Percentiles rank a stretch among this genome's conserved stretches.
Conservation (phyloP, 2,113 vertebrate genomes). For the Carassius auratus region DNA sequence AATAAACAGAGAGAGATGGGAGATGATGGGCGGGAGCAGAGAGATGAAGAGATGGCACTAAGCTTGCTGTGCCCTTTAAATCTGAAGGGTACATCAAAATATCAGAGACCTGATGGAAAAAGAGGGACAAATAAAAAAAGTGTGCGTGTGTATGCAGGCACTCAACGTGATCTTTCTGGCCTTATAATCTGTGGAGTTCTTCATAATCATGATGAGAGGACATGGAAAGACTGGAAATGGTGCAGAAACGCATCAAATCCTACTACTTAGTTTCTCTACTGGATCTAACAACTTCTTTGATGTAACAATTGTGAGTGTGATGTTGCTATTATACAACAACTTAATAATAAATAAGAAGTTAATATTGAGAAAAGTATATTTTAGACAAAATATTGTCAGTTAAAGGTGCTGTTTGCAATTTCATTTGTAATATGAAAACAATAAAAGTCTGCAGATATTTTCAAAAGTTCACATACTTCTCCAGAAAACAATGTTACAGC, state of each 20-base stretch:
- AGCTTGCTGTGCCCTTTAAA: constrained; percentile 46
- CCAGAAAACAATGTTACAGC: too few species aligned
- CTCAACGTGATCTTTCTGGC: background rate
- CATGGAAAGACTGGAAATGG: background rate
- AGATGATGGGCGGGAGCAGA: background rate
- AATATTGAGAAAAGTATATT: background rate
- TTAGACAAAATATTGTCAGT: background rate
- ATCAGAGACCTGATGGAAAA: constrained; percentile 40
- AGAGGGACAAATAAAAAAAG: background rate
- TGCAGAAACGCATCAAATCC: background rate
- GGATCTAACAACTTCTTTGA: background rate
- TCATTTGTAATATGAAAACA: too few species aligned
- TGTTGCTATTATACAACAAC: background rate
- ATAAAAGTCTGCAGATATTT: too few species aligned
- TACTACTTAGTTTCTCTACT: background rate
- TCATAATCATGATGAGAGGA: constrained; percentile 13
- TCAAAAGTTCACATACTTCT: too few species aligned
- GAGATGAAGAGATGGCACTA: constrained; percentile 37
- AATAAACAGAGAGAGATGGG: background rate
- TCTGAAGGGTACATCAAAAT: constrained; percentile 31
- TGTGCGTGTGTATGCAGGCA: background rate
- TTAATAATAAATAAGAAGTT: background rate
- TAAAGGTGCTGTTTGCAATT: background rate
- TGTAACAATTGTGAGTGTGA: background rate
- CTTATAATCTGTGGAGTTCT: constrained; percentile 28